Conservation (phyloP, 2,888 invertebrate species). For the Caenorhabditis uteleia region DNA sequence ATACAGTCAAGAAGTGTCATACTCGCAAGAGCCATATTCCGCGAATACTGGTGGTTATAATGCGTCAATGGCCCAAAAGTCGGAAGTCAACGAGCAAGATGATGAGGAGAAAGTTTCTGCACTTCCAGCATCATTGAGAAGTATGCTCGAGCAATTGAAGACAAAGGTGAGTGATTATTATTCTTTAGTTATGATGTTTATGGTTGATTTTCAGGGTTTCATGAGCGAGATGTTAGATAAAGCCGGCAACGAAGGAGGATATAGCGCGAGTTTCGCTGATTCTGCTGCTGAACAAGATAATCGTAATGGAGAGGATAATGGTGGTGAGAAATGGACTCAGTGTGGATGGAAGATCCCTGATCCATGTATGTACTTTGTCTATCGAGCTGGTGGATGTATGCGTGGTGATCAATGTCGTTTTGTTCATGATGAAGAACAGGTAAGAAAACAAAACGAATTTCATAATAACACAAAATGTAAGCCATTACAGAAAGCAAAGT, state of each 20-base stretch:
- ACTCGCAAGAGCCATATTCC: background rate
- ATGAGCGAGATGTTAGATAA: too few relatives aligned
- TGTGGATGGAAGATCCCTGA: conserved; percentile 10
- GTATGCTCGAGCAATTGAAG: conserved; percentile 10
- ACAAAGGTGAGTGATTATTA: too few relatives aligned
- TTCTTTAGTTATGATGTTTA: too few relatives aligned
- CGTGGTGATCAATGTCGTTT: conserved; percentile 23
- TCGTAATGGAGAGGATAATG: too few relatives aligned
- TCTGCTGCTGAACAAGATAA: too few relatives aligned
- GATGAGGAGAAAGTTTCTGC: too few relatives aligned
- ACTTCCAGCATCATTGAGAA: conserved; percentile 7
- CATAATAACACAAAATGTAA: conserved; percentile 3
- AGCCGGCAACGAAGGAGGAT: too few relatives aligned
- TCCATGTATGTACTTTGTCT: conserved; percentile 20
- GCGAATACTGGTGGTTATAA: conserved; percentile 10
- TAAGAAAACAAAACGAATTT: too few relatives aligned
- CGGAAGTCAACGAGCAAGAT: background rate
- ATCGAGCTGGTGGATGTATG: conserved; percentile 14
- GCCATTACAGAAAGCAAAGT: background rate
- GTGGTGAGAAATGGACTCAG: conserved; percentile 14
- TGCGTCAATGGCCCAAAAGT: background rate
- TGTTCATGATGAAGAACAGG: conserved; percentile 23
- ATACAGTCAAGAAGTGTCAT: conserved; percentile 8
- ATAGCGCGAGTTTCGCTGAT: too few relatives aligned
- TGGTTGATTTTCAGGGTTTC: too few relatives aligned